phyloP scores from a whole-genome alignment of 1,140 invertebrate species.

The Brachionus rubens region DNA sequence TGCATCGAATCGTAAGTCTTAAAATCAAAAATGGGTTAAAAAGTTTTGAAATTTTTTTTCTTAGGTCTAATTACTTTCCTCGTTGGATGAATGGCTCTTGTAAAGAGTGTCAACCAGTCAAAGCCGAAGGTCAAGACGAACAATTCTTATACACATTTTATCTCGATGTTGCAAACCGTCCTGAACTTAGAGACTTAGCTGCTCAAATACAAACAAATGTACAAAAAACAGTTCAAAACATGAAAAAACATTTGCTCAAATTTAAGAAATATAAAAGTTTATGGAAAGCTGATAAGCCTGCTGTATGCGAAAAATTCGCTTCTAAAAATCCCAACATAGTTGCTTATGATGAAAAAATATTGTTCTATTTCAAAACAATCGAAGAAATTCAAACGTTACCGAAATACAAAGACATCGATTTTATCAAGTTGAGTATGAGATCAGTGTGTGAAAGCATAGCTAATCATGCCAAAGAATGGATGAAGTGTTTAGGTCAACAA shows the following conservation, averaged over 20 bases:
- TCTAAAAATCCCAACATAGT: slow-evolving; percentile 69
- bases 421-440: slow-evolving; percentile 55
- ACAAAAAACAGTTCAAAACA: slow-evolving; percentile 65
- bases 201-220: slow-evolving; percentile 68
- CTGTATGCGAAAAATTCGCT: slow-evolving; percentile 69
- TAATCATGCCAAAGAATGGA: slow-evolving; percentile 59
- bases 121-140: slow-evolving; percentile 62
- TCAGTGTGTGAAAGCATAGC: slow-evolving; percentile 55
- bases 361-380: slow-evolving; percentile 75
- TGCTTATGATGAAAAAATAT: slow-evolving; percentile 76
- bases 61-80: slow-evolving; percentile 70
- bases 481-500: slow-evolving; percentile 55
- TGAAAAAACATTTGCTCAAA: slow-evolving; percentile 68
- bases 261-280: slow-evolving; percentile 75
- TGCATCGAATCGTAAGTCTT: slow-evolving; percentile 60
- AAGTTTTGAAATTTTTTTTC: background rate
- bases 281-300: slow-evolving; percentile 74
- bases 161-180: slow-evolving; percentile 70
- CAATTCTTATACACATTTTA: slow-evolving; percentile 70
- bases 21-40: background rate
- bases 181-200: slow-evolving; percentile 68
- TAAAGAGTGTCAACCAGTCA: slow-evolving; percentile 66
- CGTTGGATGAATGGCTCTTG: slow-evolving; percentile 82
- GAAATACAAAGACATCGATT: slow-evolving; percentile 56
- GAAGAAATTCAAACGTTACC: slow-evolving; percentile 64